phyloP scores from a whole-genome alignment of 2,113 vertebrate genomes.

The Myrmophylax atrothorax region DNA sequence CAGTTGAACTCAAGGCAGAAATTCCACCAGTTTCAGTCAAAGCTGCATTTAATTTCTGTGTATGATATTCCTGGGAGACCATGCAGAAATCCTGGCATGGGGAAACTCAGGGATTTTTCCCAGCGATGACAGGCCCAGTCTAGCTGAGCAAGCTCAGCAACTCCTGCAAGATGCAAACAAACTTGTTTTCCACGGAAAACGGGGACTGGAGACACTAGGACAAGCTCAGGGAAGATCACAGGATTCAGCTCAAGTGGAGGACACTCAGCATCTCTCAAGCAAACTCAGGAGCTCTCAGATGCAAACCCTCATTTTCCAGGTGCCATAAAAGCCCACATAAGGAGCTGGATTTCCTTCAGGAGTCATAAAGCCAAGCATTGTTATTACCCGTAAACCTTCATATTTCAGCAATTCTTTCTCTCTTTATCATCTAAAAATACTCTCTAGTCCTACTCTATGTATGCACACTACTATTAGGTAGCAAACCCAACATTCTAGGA shows the following conservation, averaged over 20 bases:
- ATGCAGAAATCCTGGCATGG: not conserved
- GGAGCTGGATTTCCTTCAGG: not conserved
- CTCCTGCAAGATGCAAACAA: not conserved
- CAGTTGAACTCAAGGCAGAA: not conserved
- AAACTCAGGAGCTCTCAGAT: not conserved
- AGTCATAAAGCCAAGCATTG: not conserved
- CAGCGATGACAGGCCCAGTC: not conserved
- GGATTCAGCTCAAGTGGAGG: not conserved
- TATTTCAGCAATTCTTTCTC: not conserved
- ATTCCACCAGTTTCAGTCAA: not conserved
- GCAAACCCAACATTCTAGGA: not conserved
- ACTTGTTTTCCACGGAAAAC: not conserved
- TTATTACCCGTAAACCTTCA: not conserved
- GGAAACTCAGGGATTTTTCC: not conserved
- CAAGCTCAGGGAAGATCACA: not conserved
- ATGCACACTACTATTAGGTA: not conserved
- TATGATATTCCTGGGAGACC: not conserved
- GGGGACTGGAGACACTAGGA: not conserved
- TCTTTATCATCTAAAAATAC: not conserved
- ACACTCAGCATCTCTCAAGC: not conserved
- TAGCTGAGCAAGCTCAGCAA: not conserved
- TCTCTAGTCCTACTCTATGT: not conserved
- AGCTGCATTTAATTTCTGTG: not conserved
- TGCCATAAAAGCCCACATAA: not conserved
- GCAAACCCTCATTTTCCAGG: not conserved